These are phyloP conservation scores for Tetranychus cinnabarinus DNA, from an alignment of 1,140 invertebrate species.

Conservation along the genomic window DNA sequence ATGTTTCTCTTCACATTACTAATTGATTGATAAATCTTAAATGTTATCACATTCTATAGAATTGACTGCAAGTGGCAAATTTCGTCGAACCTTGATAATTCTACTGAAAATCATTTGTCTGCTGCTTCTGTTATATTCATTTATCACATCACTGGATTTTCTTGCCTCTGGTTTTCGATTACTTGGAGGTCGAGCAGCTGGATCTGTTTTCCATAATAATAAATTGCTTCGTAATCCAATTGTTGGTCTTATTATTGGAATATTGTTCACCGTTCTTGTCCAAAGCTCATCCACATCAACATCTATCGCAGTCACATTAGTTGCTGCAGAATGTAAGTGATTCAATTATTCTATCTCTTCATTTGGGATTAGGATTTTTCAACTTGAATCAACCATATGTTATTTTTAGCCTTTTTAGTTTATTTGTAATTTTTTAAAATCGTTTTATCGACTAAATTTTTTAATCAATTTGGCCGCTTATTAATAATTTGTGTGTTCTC, in stretches of 20 bases:
- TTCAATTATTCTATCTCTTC: not conserved
- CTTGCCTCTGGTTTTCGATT: slow-evolving; percentile 31
- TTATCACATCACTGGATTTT: slow-evolving; percentile 32
- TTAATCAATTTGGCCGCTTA: too few relatives aligned
- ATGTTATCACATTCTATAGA: not conserved
- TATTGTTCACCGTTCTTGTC: slow-evolving; percentile 33
- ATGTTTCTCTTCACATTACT: not conserved
- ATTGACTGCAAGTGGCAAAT: slow-evolving; percentile 6
- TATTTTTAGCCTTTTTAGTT: not conserved
- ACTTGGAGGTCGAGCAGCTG: slow-evolving; percentile 25
- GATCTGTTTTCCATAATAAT: slow-evolving; percentile 25
- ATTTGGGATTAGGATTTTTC: not conserved
- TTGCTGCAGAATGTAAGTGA: slow-evolving; percentile 20
- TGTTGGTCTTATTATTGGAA: slow-evolving; percentile 31
- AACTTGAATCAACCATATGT: not conserved
- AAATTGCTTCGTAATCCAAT: slow-evolving; percentile 30
- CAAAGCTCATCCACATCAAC: slow-evolving; percentile 36
- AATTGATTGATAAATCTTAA: not conserved
- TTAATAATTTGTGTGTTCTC: too few relatives aligned
- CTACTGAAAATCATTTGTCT: slow-evolving; percentile 19
- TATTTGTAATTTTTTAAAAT: not conserved
- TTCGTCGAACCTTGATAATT: slow-evolving; percentile 10
- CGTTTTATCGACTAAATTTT: too few relatives aligned
- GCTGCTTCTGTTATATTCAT: slow-evolving; percentile 28
- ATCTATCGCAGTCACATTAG: slow-evolving; percentile 35